phyloP scores from a whole-genome alignment of 1,140 invertebrate species.

The Achroia grisella region DNA sequence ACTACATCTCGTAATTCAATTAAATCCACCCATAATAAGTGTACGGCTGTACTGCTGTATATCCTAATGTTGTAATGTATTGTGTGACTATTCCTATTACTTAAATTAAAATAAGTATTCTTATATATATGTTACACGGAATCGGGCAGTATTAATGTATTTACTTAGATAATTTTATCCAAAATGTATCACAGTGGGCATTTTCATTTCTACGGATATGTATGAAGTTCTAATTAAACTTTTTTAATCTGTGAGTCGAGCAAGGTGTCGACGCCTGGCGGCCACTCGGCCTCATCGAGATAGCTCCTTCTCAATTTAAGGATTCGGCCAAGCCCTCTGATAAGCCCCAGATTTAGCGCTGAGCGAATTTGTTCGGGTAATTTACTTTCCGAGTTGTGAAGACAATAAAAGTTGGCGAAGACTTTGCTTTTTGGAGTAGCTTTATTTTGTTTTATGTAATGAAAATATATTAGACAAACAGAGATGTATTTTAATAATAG shows the following conservation, averaged over 20 bases:
- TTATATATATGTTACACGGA: too few relatives aligned
- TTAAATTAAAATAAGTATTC: too few relatives aligned
- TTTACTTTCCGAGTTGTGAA: constrained; percentile 66
- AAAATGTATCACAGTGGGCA: too few relatives aligned
- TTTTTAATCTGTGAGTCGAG: constrained; percentile 49
- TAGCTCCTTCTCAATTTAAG: constrained; percentile 65
- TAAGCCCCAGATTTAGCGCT: constrained; percentile 66
- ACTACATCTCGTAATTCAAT: constrained; percentile 24
- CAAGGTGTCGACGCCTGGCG: constrained; percentile 57
- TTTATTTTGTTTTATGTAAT: constrained; percentile 58
- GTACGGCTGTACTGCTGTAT: background rate
- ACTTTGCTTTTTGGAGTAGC: constrained; percentile 48
- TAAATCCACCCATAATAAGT: constrained; percentile 17
- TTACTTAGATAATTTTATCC: too few relatives aligned
- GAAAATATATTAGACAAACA: constrained; percentile 51
- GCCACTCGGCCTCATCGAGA: constrained; percentile 48
- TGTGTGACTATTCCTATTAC: too few relatives aligned
- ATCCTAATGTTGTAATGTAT: too few relatives aligned
- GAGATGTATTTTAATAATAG: background rate
- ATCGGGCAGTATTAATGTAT: too few relatives aligned
- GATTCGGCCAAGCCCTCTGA: constrained; percentile 52
- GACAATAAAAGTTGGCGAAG: constrained; percentile 60
- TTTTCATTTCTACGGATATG: too few relatives aligned
- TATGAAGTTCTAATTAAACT: constrained; percentile 55
- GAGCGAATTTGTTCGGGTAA: constrained; percentile 67